Evolutionary conservation across 2,888 invertebrate genomes (phyloP).

Genomic region (Trypoxylon attenuatum): DNA sequence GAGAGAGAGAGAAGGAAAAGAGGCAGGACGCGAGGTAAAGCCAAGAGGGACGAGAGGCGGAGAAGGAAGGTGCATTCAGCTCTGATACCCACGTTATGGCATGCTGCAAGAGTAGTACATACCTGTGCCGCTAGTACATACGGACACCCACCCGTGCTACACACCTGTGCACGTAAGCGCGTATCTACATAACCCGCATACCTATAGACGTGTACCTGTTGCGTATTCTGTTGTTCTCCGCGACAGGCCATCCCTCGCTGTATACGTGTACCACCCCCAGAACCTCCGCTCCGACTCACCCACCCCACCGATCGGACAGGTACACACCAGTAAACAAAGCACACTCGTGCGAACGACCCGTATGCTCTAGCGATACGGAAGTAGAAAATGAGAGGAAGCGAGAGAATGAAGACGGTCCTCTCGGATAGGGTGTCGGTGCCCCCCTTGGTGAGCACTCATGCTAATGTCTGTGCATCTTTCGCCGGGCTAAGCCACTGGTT

Average conservation of each 20-base stretch:
- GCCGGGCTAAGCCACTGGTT: constrained; percentile 32
- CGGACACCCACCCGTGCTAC: constrained; percentile 5
- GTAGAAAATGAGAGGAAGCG: background rate
- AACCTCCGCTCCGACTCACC: too few relatives aligned
- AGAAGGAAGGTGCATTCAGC: constrained; percentile 41
- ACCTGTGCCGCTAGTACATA: constrained; percentile 5
- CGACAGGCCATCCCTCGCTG: constrained; percentile 21
- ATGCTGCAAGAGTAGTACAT: constrained; percentile 5
- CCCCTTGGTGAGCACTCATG: too few relatives aligned
- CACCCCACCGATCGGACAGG: constrained; percentile 19
- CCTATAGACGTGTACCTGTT: constrained; percentile 64
- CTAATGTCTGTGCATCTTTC: constrained; percentile 44
- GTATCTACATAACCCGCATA: constrained; percentile 3
- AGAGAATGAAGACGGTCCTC: background rate
- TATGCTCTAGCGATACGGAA: background rate
- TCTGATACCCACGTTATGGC: constrained; percentile 59
- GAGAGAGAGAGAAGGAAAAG: background rate
- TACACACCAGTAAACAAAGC: constrained; percentile 30
- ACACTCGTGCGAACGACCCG: constrained; percentile 12
- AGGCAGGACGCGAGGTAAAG: background rate
- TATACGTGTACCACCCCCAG: constrained; percentile 20
- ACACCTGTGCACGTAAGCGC: constrained; percentile 9
- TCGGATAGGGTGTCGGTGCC: too few relatives aligned
- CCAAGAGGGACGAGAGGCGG: constrained; percentile 18
- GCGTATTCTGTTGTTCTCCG: constrained; percentile 60